phyloP scores from a whole-genome alignment of 1,140 invertebrate genomes.

The Cheumatopsyche charites region DNA sequence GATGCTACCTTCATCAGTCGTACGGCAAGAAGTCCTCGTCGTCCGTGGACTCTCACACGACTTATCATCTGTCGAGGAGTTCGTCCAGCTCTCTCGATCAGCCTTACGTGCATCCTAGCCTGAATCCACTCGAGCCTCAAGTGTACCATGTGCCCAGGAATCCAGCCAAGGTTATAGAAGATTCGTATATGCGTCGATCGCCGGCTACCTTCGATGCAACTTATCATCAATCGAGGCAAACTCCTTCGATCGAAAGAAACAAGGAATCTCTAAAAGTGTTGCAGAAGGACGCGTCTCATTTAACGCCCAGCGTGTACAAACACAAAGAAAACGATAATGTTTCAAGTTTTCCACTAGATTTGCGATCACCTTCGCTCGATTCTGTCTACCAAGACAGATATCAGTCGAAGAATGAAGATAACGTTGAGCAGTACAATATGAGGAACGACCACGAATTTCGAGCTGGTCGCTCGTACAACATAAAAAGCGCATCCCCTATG shows the following conservation, averaged over 20 bases:
- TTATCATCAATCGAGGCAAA: conserved; percentile 38
- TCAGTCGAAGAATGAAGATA: conserved; percentile 47
- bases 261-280: conserved; percentile 34
- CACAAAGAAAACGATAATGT: conserved; percentile 41
- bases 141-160: conserved; percentile 46
- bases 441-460: conserved; percentile 43
- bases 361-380: conserved; percentile 52
- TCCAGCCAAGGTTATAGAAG: conserved; percentile 46
- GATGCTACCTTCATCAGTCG: conserved; percentile 36
- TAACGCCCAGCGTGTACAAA: conserved; percentile 43
- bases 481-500: conserved; percentile 48
- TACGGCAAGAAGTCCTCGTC: conserved; percentile 45
- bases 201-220: conserved; percentile 42
- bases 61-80: conserved; percentile 50
- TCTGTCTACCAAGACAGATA: conserved; percentile 54
- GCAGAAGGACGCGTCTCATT: conserved; percentile 44
- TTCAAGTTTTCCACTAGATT: conserved; percentile 48
- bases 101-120: conserved; percentile 53
- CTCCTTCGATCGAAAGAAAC: conserved; percentile 45
- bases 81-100: conserved; percentile 49
- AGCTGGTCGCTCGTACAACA: conserved; percentile 33
- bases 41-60: conserved; percentile 46
- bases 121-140: conserved; percentile 54
- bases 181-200: conserved; percentile 43
- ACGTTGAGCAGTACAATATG: conserved; percentile 47